Evolutionary conservation across 2,797 vertebrate genomes (phyloP).

Genomic region (Antrozous pallidus): DNA sequence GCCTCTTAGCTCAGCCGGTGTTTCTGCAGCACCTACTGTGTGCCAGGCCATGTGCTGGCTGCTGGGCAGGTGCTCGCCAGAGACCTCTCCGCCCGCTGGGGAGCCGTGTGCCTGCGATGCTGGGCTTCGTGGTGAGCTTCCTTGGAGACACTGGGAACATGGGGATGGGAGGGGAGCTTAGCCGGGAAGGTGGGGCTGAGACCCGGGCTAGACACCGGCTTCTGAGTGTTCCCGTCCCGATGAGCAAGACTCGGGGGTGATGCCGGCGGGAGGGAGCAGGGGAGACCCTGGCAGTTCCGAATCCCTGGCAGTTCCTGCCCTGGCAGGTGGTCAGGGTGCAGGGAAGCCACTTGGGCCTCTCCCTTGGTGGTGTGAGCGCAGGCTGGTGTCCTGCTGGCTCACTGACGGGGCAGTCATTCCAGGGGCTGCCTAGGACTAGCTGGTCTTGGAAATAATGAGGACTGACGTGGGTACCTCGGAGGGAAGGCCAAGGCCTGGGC

Average conservation of each 20-base stretch:
- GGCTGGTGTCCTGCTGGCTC: background rate
- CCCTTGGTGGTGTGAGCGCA: fast-evolving
- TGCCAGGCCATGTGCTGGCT: background rate
- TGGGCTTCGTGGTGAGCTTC: background rate
- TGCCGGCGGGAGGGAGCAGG: fast-evolving
- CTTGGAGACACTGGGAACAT: background rate
- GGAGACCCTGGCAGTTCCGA: too few species aligned
- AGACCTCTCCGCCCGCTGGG: fast-evolving
- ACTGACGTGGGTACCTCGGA: fast-evolving
- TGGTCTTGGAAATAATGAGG: background rate
- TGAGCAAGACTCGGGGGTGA: fast-evolving
- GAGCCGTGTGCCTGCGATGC: fast-evolving
- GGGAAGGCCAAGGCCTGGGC: background rate
- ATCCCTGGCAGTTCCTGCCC: background rate
- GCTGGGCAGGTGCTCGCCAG: fast-evolving
- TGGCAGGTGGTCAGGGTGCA: fast-evolving
- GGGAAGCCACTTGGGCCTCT: fast-evolving
- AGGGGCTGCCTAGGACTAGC: background rate
- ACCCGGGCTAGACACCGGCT: fast-evolving
- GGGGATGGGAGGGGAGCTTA: background rate
- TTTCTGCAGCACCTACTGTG: background rate
- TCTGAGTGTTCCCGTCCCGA: background rate
- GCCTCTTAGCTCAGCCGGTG: fast-evolving
- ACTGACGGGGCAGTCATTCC: fast-evolving
- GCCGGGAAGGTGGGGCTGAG: fast-evolving